These are phyloP conservation scores for Aphaenogaster ashmeadi DNA, from an alignment of 1,140 invertebrate species.

Conservation along the genomic window DNA sequence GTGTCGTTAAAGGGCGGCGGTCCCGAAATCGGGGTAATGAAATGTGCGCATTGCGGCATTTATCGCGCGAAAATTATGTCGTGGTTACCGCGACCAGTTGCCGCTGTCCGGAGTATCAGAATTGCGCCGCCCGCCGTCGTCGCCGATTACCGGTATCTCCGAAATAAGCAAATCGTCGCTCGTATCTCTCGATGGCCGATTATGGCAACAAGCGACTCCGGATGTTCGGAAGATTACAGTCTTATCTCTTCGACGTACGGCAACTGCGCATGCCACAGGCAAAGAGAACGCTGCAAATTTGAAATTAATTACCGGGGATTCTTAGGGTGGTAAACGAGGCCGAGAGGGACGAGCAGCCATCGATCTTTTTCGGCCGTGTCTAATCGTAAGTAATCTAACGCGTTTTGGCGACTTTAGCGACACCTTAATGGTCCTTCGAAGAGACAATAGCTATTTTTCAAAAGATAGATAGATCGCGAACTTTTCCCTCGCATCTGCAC, in stretches of 20 bases:
- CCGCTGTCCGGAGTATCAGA: constrained; percentile 65
- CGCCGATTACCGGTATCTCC: constrained; percentile 21
- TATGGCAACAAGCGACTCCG: neutral
- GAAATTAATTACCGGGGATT: constrained; percentile 20
- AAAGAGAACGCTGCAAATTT: neutral
- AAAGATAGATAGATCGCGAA: neutral
- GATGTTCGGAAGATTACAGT: neutral
- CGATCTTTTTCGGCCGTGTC: constrained; percentile 55
- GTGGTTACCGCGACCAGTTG: constrained; percentile 43
- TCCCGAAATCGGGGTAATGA: constrained; percentile 70
- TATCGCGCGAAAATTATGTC: constrained; percentile 76
- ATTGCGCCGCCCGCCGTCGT: constrained; percentile 39
- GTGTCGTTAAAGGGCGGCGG: constrained; percentile 65
- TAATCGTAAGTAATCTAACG: constrained; percentile 70
- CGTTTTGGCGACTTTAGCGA: constrained; percentile 51
- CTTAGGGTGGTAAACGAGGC: neutral
- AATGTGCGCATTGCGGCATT: constrained; percentile 64
- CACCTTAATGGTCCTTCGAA: constrained; percentile 26
- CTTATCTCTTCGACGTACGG: neutral
- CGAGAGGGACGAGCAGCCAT: constrained; percentile 18
- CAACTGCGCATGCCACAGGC: no score
- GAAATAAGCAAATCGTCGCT: neutral
- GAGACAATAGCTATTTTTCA: constrained; percentile 14
- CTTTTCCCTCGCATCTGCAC: neutral
- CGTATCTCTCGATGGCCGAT: neutral